Evolutionary conservation across 2,113 vertebrate genomes (phyloP).

Genomic region (Nymphicus hollandicus): DNA sequence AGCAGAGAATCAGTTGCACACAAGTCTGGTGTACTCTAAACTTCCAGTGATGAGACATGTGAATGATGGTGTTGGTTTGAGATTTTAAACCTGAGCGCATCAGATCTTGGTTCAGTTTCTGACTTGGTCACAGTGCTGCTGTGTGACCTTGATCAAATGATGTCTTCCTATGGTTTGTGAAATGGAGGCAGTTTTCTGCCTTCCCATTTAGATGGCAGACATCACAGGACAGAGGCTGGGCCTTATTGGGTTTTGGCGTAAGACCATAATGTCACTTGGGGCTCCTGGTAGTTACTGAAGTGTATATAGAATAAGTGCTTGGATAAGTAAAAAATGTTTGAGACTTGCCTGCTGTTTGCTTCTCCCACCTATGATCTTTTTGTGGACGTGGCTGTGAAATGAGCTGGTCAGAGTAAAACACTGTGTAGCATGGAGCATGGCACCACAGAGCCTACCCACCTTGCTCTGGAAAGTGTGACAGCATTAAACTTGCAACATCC

Average conservation of each 20-base stretch:
- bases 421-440: not conserved
- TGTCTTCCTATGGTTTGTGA: not conserved
- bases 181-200: not conserved
- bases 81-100: not conserved
- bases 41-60: not conserved
- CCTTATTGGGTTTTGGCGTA: not conserved
- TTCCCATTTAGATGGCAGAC: not conserved
- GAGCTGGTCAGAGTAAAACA: not conserved
- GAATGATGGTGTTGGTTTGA: not conserved
- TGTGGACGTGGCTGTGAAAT: not conserved
- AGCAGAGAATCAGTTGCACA: not conserved
- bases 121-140: rapidly evolving
- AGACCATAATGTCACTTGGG: not conserved
- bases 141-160: not conserved
- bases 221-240: not conserved
- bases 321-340: not conserved
- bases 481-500: not conserved
- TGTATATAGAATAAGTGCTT: not conserved
- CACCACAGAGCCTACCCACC: not conserved
- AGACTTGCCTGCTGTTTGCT: not conserved
- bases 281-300: not conserved
- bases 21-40: not conserved
- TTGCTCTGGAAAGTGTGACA: not conserved
- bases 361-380: not conserved
- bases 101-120: not conserved